Evolutionary conservation across 2,888 invertebrate species (phyloP).

Genomic region (Steinernema carpocapsae): DNA sequence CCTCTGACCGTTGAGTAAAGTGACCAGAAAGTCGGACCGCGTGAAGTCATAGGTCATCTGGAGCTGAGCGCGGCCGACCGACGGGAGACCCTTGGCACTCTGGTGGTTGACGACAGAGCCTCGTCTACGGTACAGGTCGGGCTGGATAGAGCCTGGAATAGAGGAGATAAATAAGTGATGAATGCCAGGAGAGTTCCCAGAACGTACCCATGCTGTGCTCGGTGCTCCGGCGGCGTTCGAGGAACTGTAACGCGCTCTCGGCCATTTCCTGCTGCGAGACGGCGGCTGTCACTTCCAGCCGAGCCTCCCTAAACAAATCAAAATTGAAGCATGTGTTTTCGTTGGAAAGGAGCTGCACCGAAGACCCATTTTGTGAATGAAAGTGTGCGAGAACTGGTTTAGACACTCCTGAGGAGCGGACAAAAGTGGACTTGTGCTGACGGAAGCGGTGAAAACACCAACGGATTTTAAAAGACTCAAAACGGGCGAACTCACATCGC

Average conservation of each 20-base stretch:
- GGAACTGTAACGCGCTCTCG: conserved; percentile 47
- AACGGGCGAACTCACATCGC: conserved; percentile 10
- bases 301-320: conserved; percentile 16
- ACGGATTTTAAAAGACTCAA: neutral
- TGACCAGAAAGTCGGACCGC: conserved; percentile 45
- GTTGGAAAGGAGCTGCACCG: neutral
- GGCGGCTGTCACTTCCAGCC: conserved; percentile 37
- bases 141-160: conserved; percentile 48
- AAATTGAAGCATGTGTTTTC: conserved; percentile 1
- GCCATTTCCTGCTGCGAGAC: conserved; percentile 45
- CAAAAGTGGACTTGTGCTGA: no score
- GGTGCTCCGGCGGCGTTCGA: conserved; percentile 47
- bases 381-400: neutral
- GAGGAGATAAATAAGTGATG: neutral
- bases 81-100: conserved; percentile 33
- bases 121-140: conserved; percentile 51
- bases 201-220: conserved; percentile 49
- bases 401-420: no score
- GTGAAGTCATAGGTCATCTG: conserved; percentile 47
- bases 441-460: no score
- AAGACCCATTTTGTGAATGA: neutral
- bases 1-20: conserved; percentile 41
- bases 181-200: no score
- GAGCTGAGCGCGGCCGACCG: conserved; percentile 44
- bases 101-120: conserved; percentile 47